A percentile compares a stretch with the other conserved stretches of the same genome.
Evolutionary conservation across 2,797 vertebrate species (phyloP).

Genomic region (Peromyscus melanophrys): DNA sequence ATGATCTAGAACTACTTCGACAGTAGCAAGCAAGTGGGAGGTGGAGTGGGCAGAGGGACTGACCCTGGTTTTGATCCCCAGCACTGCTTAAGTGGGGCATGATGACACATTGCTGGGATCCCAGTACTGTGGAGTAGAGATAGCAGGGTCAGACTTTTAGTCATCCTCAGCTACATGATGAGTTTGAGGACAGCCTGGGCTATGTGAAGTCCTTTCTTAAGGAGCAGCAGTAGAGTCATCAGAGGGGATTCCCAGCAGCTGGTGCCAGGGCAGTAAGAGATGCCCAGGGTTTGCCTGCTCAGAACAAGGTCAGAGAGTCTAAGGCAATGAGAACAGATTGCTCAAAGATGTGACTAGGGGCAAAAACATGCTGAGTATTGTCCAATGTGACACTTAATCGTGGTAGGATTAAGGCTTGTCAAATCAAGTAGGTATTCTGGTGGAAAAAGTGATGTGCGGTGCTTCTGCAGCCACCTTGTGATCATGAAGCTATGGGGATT

Average conservation of each 20-base stretch:
- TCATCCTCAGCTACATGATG: neutral
- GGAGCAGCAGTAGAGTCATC: too few relatives aligned
- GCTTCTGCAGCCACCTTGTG: conserved; percentile 30
- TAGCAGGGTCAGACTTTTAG: neutral
- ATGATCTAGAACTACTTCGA: neutral
- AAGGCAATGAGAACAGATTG: too few relatives aligned
- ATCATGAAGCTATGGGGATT: neutral
- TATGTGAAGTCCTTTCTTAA: neutral
- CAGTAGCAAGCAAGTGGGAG: neutral
- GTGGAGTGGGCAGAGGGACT: neutral
- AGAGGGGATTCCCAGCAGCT: neutral
- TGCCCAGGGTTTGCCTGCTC: neutral
- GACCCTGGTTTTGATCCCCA: neutral
- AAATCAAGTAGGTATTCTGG: neutral
- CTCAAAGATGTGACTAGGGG: neutral
- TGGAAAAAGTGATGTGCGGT: conserved; percentile 7
- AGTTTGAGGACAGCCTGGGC: neutral
- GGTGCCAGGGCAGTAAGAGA: neutral
- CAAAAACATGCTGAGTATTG: neutral
- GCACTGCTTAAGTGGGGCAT: too few relatives aligned
- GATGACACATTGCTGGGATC: neutral
- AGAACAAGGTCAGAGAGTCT: neutral
- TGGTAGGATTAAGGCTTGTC: neutral
- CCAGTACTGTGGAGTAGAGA: neutral
- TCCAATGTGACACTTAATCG: neutral